Evolutionary conservation across 2,797 vertebrate genomes (phyloP).

Genomic region (Clarias platycephalus): DNA sequence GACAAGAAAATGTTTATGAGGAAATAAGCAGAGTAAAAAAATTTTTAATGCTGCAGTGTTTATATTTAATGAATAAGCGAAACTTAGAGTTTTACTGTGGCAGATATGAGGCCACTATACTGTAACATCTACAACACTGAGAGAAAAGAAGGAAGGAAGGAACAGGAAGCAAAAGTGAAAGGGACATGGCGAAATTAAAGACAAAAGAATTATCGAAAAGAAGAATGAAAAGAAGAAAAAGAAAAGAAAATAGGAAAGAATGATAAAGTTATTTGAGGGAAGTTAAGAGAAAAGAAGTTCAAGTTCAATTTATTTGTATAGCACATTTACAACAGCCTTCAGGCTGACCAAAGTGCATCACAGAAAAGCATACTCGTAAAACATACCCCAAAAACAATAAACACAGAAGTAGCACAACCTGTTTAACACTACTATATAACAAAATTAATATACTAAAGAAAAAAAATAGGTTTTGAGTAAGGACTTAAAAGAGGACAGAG

Average conservation of each 20-base stretch:
- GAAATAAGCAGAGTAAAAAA: background rate
- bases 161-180: background rate
- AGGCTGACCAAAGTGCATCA: too few species aligned
- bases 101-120: background rate
- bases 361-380: too few species aligned
- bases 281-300: background rate
- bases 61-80: conserved; percentile 4
- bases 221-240: background rate
- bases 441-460: too few species aligned
- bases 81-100: background rate
- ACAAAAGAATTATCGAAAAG: background rate
- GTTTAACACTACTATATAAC: too few species aligned
- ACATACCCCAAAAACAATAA: too few species aligned
- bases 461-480: too few species aligned
- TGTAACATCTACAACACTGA: background rate
- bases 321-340: too few species aligned
- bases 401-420: too few species aligned
- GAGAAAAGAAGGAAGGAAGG: background rate
- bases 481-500: too few species aligned
- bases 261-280: background rate
- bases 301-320: too few species aligned
- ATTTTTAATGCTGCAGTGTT: background rate
- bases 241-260: background rate
- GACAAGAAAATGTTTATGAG: background rate
- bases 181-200: background rate